These are phyloP conservation scores for Uria aalge DNA, from an alignment of 2,113 vertebrate species.

Conservation along the genomic window DNA sequence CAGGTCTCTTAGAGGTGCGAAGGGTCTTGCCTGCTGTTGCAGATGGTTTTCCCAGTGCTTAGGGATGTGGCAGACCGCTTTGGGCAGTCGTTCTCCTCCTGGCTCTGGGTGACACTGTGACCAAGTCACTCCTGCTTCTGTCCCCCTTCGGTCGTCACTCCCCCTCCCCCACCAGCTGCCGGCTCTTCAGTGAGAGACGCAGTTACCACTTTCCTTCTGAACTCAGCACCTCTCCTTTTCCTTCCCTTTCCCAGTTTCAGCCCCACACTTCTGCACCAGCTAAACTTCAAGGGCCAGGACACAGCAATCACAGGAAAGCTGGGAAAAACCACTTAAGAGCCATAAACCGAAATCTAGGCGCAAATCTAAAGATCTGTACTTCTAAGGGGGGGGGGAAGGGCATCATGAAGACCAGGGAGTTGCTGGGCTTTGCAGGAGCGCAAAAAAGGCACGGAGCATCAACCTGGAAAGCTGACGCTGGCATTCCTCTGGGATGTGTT, in stretches of 20 bases:
- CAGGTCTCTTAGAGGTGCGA: not conserved
- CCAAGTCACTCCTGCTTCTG: not conserved
- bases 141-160: not conserved
- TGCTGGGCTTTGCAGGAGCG: not conserved
- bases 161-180: not conserved
- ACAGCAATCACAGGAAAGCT: not conserved
- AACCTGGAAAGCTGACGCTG: not conserved
- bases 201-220: not conserved
- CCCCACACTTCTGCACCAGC: not conserved
- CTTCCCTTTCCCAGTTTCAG: not conserved
- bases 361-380: not conserved
- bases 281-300: not conserved
- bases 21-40: not conserved
- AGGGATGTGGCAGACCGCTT: not conserved
- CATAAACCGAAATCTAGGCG: not conserved
- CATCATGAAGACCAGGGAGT: not conserved
- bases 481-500: not conserved
- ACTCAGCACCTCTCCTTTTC: not conserved
- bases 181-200: not conserved
- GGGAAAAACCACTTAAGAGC: not conserved
- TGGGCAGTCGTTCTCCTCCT: fast-evolving
- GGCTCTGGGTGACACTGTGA: not conserved
- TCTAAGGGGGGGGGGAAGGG: not conserved
- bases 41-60: not conserved
- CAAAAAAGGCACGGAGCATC: not conserved